Evolutionary conservation across 2,888 invertebrate genomes (phyloP), one percentile per base, ranked within the genome.

Genomic region (Ferdinandea cuprea): DNA sequence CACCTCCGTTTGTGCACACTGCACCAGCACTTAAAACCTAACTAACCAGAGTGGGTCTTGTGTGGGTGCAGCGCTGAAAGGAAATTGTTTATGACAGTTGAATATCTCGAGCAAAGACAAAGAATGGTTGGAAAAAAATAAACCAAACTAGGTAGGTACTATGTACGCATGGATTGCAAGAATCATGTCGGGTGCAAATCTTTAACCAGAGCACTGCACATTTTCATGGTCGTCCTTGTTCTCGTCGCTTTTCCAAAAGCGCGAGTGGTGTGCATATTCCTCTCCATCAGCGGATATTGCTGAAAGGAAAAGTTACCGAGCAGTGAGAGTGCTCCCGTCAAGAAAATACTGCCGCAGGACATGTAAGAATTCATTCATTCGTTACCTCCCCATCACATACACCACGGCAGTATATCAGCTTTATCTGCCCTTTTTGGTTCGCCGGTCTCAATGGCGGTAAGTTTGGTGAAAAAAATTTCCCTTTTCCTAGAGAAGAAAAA

Each of bases 21-120:
- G 2, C 25, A 3, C 3, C 25, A 25, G 44, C 21, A 56, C 73
- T 74, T 44, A 48, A 59, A 59, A 46, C 25, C 25, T 35, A 69
- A 17, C 61, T 65, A 61, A 63, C 46, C 35, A 54, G 40, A 74
- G 42, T 17, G 35, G 46, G 44, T 25, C 65, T 37, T 74, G 42
- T 74, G 66, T 66, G 61, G 72, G n/a, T n/a, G n/a, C 42, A 28
- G 35, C 28, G 9, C 78, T 68, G 21, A 61, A 61, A 77, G 72
- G 78, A 78, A 83, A 72, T 68, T 78, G 78, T 72, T 83, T 83
- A 83, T 83, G 78, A 83, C 83, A 83, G 68, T 73, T 78, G 61
- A 83, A 73, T 73, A 78, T 73, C 66, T 50, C 61, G 58, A 52
- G 21, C 72, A 78, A 73, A 63, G 72, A 78, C n/a, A n/a, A n/a